These are phyloP conservation scores for Euleptes europaea DNA, from an alignment of 2,113 vertebrate genomes.

Conservation along the genomic window DNA sequence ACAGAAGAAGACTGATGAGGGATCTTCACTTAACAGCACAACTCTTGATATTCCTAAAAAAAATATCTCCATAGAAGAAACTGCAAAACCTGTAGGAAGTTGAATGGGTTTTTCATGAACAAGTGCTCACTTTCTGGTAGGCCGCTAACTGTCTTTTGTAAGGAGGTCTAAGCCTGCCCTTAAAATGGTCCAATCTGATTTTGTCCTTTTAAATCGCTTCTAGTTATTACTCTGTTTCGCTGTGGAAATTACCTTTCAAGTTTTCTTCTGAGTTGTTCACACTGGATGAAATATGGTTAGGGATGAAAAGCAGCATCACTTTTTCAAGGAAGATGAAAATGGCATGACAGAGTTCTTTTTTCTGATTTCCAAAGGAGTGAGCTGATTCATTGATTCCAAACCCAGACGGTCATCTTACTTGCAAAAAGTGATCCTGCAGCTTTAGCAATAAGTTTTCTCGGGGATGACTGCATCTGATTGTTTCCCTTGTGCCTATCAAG, in stretches of 20 bases:
- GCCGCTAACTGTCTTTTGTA: constrained; percentile 85
- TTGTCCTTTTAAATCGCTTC: constrained; percentile 67
- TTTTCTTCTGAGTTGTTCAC: constrained; percentile 67
- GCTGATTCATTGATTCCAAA: constrained; percentile 57
- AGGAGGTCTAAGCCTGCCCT: constrained; percentile 87
- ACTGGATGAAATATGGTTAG: constrained; percentile 57
- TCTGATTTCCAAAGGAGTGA: constrained; percentile 52
- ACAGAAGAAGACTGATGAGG: constrained; percentile 86
- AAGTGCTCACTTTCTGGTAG: constrained; percentile 84
- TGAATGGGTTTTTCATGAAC: constrained; percentile 82
- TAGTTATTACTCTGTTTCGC: constrained; percentile 64
- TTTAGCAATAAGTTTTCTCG: constrained; percentile 83
- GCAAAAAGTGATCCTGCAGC: constrained; percentile 75
- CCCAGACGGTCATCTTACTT: constrained; percentile 62
- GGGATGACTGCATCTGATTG: constrained; percentile 75
- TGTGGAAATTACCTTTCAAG: constrained; percentile 65
- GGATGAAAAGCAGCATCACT: constrained; percentile 66
- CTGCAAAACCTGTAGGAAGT: constrained; percentile 88
- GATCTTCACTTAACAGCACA: constrained; percentile 7
- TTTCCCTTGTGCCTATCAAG: constrained; percentile 77
- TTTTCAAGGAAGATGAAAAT: constrained; percentile 65
- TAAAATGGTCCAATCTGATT: constrained; percentile 69
- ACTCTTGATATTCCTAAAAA: constrained; percentile 52
- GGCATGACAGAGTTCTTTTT: constrained; percentile 49
- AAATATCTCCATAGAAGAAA: constrained; percentile 81